These are phyloP conservation scores for Actinemys pallida DNA, from an alignment of 2,113 vertebrate species.

Conservation along the genomic window DNA sequence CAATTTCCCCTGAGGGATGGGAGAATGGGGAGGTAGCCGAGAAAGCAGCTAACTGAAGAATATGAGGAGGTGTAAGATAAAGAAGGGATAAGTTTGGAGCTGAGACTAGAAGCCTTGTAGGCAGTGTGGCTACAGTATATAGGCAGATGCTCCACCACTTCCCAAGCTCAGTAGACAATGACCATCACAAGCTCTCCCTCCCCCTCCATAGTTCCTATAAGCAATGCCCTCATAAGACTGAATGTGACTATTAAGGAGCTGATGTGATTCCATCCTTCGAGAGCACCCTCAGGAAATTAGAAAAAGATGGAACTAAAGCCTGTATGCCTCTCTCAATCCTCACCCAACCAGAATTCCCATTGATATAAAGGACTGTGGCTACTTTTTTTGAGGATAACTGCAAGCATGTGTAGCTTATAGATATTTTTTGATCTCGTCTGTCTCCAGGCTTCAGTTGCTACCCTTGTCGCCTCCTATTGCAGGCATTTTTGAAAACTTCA, in stretches of 20 bases:
- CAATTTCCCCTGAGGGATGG: background rate
- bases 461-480: background rate
- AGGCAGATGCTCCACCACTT: background rate
- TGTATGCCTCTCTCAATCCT: background rate
- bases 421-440: background rate
- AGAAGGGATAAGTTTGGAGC: background rate
- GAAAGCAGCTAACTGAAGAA: background rate
- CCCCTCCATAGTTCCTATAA: accelerated
- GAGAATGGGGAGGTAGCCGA: background rate
- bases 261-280: accelerated
- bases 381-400: background rate
- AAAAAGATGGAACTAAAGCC: background rate
- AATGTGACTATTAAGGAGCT: background rate
- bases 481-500: background rate
- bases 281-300: background rate
- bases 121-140: background rate
- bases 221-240: background rate
- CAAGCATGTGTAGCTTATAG: background rate
- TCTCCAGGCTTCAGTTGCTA: background rate
- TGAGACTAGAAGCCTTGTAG: background rate
- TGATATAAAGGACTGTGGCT: background rate
- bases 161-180: background rate
- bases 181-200: background rate
- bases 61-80: background rate
- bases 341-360: background rate